Conservation (phyloP, 2,797 vertebrate genomes). For the Pangasius djambal region DNA sequence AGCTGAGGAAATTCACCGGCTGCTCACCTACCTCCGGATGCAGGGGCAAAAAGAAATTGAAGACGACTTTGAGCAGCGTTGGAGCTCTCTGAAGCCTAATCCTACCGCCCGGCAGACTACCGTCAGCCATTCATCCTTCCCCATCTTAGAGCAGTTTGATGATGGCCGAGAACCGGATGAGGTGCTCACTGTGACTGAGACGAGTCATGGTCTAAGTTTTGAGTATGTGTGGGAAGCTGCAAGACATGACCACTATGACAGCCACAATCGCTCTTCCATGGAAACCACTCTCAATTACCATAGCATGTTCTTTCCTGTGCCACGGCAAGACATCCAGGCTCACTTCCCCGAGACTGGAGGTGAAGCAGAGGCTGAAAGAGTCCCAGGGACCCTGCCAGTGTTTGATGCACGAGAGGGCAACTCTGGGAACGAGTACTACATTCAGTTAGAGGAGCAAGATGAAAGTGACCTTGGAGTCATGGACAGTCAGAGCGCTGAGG, state of each 20-base stretch:
- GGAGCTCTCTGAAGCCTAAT: slow-evolving; percentile 93
- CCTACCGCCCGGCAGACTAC: slow-evolving; percentile 79
- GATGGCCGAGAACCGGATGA: slow-evolving; percentile 94
- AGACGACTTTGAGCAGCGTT: slow-evolving; percentile 94
- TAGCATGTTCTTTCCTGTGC: slow-evolving; percentile 91
- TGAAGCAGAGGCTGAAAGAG: slow-evolving; percentile 70
- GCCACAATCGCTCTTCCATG: slow-evolving; percentile 72
- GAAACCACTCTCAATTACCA: slow-evolving; percentile 89
- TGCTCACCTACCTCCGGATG: slow-evolving; percentile 94
- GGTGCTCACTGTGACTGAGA: slow-evolving; percentile 96
- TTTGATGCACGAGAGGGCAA: slow-evolving; percentile 90
- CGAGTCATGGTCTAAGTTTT: slow-evolving; percentile 95
- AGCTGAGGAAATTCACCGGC: slow-evolving; percentile 92
- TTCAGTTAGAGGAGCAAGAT: slow-evolving; percentile 91
- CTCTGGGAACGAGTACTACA: slow-evolving; percentile 90
- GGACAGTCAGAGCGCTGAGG: slow-evolving; percentile 66
- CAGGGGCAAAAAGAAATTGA: slow-evolving; percentile 93
- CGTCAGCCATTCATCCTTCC: slow-evolving; percentile 86
- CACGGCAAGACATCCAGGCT: slow-evolving; percentile 86
- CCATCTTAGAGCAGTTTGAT: slow-evolving; percentile 90
- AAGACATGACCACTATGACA: slow-evolving; percentile 91
- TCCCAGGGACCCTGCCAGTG: slow-evolving; percentile 89
- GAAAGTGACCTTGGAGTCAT: slow-evolving; percentile 76
- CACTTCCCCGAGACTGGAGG: slow-evolving; percentile 78
- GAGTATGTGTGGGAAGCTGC: slow-evolving; percentile 98